Base-by-base conservation (phyloP, 2,113 vertebrate species). In the Hydrolagus affinis region DNA sequence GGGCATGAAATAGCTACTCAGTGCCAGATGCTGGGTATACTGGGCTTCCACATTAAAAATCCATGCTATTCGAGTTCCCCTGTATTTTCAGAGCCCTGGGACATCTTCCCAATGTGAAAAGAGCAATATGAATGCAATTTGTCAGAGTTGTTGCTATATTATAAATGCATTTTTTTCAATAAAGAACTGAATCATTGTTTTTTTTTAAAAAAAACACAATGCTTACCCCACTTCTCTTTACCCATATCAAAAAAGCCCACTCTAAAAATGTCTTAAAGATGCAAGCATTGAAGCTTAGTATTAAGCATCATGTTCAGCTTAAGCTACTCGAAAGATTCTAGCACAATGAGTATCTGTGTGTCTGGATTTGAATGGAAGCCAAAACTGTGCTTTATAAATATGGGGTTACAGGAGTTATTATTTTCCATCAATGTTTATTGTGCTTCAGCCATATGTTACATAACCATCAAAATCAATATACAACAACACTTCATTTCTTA, bases 401-500 rank as follows among this genome's bases (percentile, higher is more conserved):
- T 25, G n/a, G 60, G 62, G n/a, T 23, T 25, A 64, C 12, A 80
- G 4, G 32, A 44, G 32, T 23, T 23, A 59, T 60, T 11, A 76
- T 19, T n/a, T 76, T 44, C 30, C 57, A 11, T 60, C 25, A 8
- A 4, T 9, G 57, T 23, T n/a, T 25, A 60, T 44, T 44, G 44
- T 44, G 44, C 6, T 60, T 78, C 56, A 64, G n/a, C 44, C 44
- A 44, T 28, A 30, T 66, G 25, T 66, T 62, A 19, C 4, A 28
- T 60, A 80, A 28, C 57, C n/a, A 25, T 21, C 72, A 74, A 14
- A 75, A 44, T 44, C 30, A 19, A 44, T 32, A 19, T 44, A 56
- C 3, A 80, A 8, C 12, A 23, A 60, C 44, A 44, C 1, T 11
- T 59, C 59, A 25, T 8, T 21, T 44, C 94, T 90, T 86, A 98